These are phyloP conservation scores for Periophthalmodon schlosseri DNA, from an alignment of 2,113 vertebrate genomes.

Conservation along the genomic window DNA sequence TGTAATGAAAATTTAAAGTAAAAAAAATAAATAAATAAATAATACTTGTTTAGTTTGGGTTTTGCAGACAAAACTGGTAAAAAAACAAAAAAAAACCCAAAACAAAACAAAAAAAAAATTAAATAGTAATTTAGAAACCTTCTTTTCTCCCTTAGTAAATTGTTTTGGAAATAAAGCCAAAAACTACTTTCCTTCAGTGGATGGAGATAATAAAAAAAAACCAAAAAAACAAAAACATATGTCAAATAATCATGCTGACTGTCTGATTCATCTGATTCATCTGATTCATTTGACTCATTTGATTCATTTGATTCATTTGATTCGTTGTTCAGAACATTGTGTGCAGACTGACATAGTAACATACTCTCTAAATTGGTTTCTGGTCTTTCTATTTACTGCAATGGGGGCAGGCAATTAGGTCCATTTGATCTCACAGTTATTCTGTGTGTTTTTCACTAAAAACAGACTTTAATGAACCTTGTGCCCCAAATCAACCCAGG, in stretches of 20 bases:
- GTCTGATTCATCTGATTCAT: neutral
- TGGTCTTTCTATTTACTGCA: neutral
- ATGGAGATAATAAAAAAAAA: too few species aligned
- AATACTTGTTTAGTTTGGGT: too few species aligned
- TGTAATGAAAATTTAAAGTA: too few species aligned
- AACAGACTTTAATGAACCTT: conserved; percentile 7
- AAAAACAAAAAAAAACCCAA: too few species aligned
- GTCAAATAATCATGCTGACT: neutral
- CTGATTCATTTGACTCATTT: neutral
- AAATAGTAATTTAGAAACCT: neutral
- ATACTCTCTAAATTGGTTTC: neutral
- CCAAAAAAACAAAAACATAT: too few species aligned
- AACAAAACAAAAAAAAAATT: too few species aligned
- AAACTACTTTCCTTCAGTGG: too few species aligned
- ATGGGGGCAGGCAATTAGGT: neutral
- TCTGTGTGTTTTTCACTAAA: neutral
- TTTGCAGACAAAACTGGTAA: too few species aligned
- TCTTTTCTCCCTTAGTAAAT: too few species aligned
- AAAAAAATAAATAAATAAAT: too few species aligned
- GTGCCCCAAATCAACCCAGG: neutral
- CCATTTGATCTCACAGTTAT: conserved; percentile 1
- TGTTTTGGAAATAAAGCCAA: too few species aligned
- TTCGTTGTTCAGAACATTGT: neutral
- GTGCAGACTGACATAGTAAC: neutral
- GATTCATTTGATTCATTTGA: neutral